Evolutionary conservation across 2,797 vertebrate species (phyloP).

Genomic region (Labeo calbasu): DNA sequence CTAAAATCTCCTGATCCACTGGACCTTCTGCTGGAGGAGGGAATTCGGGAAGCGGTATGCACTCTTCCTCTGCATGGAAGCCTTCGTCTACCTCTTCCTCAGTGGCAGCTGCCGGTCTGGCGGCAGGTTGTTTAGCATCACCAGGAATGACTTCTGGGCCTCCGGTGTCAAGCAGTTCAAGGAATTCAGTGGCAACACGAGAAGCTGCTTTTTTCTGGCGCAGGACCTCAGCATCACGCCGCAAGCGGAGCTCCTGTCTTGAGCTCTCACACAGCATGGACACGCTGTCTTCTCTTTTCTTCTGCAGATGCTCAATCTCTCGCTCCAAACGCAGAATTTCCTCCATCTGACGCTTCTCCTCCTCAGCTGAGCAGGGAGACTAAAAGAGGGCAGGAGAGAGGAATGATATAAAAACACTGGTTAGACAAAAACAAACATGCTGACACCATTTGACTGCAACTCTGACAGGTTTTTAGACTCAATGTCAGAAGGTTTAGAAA

Average conservation of each 20-base stretch:
- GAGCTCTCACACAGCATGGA: conserved; percentile 86
- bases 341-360: conserved; percentile 87
- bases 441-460: neutral
- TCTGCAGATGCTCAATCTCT: conserved; percentile 90
- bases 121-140: conserved; percentile 69
- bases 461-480: neutral
- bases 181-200: conserved; percentile 86
- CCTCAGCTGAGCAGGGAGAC: conserved; percentile 67
- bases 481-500: neutral
- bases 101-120: conserved; percentile 57
- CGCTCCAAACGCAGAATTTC: conserved; percentile 89
- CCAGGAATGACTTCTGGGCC: conserved; percentile 65
- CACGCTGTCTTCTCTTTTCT: conserved; percentile 86
- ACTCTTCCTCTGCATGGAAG: conserved; percentile 87
- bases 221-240: conserved; percentile 87
- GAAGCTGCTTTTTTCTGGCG: conserved; percentile 91
- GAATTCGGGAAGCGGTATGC: conserved; percentile 78
- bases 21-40: conserved; percentile 76
- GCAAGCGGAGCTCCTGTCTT: conserved; percentile 84
- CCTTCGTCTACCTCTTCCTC: conserved; percentile 88
- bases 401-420: neutral
- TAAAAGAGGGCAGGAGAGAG: conserved; percentile 39
- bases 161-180: conserved; percentile 87
- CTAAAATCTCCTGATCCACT: conserved; percentile 78
- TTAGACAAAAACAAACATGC: neutral